Conservation (phyloP, 2,113 vertebrate genomes). For the Cervus canadensis region DNA sequence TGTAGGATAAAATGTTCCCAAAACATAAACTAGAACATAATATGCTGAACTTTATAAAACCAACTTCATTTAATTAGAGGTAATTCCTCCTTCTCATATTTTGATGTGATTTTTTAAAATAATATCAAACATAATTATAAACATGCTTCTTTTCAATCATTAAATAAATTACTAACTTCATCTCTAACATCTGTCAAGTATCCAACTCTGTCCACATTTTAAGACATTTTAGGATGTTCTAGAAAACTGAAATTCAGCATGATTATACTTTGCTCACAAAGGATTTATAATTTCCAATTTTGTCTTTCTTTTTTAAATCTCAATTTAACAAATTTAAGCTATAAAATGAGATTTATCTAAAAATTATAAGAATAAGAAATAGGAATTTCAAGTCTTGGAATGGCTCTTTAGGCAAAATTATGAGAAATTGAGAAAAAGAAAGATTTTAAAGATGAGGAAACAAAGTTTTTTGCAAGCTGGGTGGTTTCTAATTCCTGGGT, state of each 20-base stretch:
- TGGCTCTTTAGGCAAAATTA: background rate
- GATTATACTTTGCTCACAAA: background rate
- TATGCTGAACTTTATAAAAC: constrained; percentile 30
- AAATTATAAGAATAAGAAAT: constrained; percentile 10
- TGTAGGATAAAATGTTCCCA: constrained; percentile 61
- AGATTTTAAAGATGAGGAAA: background rate
- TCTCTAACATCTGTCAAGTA: constrained; percentile 29
- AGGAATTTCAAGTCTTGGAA: background rate
- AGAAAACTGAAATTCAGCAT: constrained; percentile 17
- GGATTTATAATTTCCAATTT: background rate
- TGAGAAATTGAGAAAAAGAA: background rate
- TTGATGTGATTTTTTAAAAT: constrained; percentile 27
- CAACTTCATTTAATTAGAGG: constrained; percentile 45
- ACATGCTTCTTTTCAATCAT: constrained; percentile 29
- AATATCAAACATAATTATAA: constrained; percentile 41
- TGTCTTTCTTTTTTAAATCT: background rate
- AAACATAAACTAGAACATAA: constrained; percentile 59
- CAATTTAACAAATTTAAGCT: background rate
- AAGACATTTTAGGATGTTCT: background rate
- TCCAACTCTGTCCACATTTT: background rate
- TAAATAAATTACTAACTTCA: constrained; percentile 47
- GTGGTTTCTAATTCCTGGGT: background rate
- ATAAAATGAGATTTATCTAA: background rate
- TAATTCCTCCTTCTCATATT: constrained; percentile 30
- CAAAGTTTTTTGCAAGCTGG: background rate